Percentiles rank a stretch among this genome's conserved stretches.
Conservation (phyloP, 2,797 vertebrate genomes). For the Pelochelys cantorii region DNA sequence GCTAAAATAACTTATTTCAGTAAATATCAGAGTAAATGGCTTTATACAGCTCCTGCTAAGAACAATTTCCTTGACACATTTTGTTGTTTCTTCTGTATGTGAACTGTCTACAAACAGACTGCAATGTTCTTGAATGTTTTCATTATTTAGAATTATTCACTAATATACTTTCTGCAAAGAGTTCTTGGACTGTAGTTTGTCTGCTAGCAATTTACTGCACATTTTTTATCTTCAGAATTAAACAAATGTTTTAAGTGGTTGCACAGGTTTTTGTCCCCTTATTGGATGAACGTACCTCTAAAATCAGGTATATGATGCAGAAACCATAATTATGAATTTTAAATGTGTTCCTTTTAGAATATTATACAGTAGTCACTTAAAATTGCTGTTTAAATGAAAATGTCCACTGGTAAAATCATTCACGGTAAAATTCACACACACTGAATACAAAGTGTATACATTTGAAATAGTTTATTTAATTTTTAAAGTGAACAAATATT, state of each 20-base stretch:
- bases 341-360: background rate
- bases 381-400: background rate
- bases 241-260: no score
- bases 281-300: background rate
- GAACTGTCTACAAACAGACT: background rate
- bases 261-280: background rate
- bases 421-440: background rate
- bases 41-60: background rate
- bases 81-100: background rate
- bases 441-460: background rate
- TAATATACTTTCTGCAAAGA: background rate
- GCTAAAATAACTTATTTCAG: background rate
- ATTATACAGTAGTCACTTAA: background rate
- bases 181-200: background rate
- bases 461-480: background rate
- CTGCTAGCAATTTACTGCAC: background rate
- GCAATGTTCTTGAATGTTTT: background rate
- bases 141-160: background rate
- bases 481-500: background rate
- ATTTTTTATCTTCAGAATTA: no score
- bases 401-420: background rate
- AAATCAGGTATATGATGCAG: background rate
- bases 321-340: background rate
- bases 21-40: background rate
- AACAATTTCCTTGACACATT: background rate